phyloP scores from a whole-genome alignment of 1,140 invertebrate species.

The Venturia canescens region DNA sequence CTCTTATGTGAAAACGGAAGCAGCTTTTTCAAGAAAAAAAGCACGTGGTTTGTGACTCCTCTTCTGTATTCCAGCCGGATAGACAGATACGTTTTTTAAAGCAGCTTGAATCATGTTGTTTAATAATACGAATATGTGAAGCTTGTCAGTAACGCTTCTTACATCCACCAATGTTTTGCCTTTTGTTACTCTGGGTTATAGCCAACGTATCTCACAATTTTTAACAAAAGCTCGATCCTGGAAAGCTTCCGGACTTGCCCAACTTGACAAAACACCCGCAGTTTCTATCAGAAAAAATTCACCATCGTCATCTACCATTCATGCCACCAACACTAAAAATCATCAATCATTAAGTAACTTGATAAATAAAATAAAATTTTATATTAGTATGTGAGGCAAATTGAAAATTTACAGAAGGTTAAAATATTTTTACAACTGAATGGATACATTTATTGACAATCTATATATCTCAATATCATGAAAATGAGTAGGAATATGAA shows the following conservation, averaged over 20 bases:
- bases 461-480: too few relatives aligned
- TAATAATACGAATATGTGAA: constrained; percentile 81
- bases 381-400: too few relatives aligned
- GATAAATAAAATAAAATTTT: too few relatives aligned
- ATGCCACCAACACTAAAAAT: constrained; percentile 86
- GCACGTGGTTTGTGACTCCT: constrained; percentile 87
- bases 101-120: too few relatives aligned
- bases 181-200: constrained; percentile 72
- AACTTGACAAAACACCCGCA: constrained; percentile 90
- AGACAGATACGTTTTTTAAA: constrained; percentile 78
- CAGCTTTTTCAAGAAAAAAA: constrained; percentile 88
- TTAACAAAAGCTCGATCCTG: constrained; percentile 86
- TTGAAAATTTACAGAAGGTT: too few relatives aligned
- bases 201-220: constrained; percentile 84
- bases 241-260: constrained; percentile 88
- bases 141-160: constrained; percentile 78
- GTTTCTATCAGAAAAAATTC: constrained; percentile 97
- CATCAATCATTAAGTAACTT: too few relatives aligned
- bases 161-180: constrained; percentile 73
- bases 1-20: constrained; percentile 85
- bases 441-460: too few relatives aligned
- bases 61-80: constrained; percentile 84
- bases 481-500: too few relatives aligned
- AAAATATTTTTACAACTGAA: too few relatives aligned
- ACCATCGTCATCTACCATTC: constrained; percentile 91